Conservation (phyloP, 1,140 invertebrate species). For the Rhyzopertha dominica region DNA sequence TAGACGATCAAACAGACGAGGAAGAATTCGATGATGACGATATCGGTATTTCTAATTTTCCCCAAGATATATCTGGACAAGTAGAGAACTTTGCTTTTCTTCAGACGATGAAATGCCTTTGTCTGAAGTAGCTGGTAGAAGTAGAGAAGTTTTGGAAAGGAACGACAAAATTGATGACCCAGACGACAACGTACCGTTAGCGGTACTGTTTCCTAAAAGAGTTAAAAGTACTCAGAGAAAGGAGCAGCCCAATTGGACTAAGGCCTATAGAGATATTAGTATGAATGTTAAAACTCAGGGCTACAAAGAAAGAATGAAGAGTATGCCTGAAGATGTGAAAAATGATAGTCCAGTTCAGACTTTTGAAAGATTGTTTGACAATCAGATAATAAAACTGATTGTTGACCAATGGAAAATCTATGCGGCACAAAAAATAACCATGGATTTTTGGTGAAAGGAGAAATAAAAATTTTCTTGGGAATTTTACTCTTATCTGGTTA, state of each 20-base stretch:
- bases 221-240: too few species aligned
- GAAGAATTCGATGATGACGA: constrained; percentile 1
- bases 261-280: too few species aligned
- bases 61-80: not conserved
- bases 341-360: constrained; percentile 1
- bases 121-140: constrained; percentile 2
- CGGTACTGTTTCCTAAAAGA: too few species aligned
- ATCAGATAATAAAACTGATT: constrained; percentile 10
- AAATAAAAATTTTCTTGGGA: constrained; percentile 19
- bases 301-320: too few species aligned
- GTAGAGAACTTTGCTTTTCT: constrained; percentile 2
- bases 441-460: constrained; percentile 1
- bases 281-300: too few species aligned
- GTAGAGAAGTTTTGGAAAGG: not conserved
- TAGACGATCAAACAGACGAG: too few species aligned
- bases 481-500: constrained; percentile 22
- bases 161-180: not conserved
- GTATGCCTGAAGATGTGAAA: too few species aligned
- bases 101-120: constrained; percentile 5
- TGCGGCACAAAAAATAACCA: constrained; percentile 11
- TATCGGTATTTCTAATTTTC: not conserved
- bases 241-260: too few species aligned
- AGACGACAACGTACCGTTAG: too few species aligned
- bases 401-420: constrained; percentile 7
- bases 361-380: constrained; percentile 15